Base-by-base conservation (phyloP, 1,140 invertebrate genomes). In the Coelopa frigida region DNA sequence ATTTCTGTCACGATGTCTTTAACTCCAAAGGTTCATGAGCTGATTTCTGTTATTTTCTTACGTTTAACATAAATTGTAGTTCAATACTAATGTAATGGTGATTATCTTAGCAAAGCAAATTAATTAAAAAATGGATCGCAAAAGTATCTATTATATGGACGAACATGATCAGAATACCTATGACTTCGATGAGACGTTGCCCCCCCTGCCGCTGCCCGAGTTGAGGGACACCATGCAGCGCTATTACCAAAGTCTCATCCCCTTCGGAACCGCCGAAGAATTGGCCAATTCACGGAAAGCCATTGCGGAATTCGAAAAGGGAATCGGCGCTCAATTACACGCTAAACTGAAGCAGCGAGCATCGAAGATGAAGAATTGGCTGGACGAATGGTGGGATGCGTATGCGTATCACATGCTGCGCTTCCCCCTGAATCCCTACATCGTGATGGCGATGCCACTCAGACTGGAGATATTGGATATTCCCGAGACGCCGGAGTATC, bases 371-470 rank as follows among this genome's bases (percentile, higher is more conserved):
- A 59, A 54, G 49, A 69, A 68, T 50, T 68, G 72, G 65, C 44
- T 68, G 51, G 65, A 68, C 15, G 79, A 81, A 66, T 85, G 81
- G 81, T 87, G 84, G 83, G 84, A 87, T 63, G 78, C 84, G 55
- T 85, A 81, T 64, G 81, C 82, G 1, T 87, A 87, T 61, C 72
- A 85, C 20, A 56, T 74, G 38, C 72, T 79, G 14, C 68, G 84
- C 24, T 68, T 75, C 32, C 78, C 84, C 0, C 72, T 85, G 15
- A 76, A 85, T 74, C 71, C 71, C 21, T 70, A 60, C 26, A 63
- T 60, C 22, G 57, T 68, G 4, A 73, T 73, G 64, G 44, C 55
- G 0, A 63, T 61, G 59, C 46, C 59, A 5, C 29, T 57, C 3
- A 54, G 61, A 17, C 17, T 70, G 21, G 49, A 56, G 26, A 18